Conservation (phyloP, 2,888 invertebrate species). For the Megastigmus dorsalis region DNA sequence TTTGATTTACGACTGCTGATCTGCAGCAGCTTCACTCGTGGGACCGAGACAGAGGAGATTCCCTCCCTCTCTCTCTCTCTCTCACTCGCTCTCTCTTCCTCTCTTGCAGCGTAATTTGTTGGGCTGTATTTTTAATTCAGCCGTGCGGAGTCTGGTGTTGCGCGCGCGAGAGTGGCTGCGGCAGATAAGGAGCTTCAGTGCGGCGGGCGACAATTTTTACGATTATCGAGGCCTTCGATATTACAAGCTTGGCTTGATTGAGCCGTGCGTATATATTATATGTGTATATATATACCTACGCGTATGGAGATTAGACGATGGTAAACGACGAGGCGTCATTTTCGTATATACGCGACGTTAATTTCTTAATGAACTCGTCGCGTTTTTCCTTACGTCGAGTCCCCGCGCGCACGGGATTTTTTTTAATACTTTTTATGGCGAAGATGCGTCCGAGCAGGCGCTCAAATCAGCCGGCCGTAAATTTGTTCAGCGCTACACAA, state of each 20-base stretch:
- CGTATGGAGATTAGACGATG: slow-evolving; percentile 1
- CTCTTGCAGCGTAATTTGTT: slow-evolving; percentile 14
- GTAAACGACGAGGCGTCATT: neutral
- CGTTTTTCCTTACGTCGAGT: too few species aligned
- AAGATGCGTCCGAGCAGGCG: too few species aligned
- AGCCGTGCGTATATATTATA: too few species aligned
- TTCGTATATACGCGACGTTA: neutral
- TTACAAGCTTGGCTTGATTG: slow-evolving; percentile 17
- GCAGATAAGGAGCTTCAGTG: slow-evolving; percentile 1
- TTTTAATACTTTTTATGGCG: neutral
- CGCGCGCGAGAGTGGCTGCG: neutral
- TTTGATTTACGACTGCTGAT: slow-evolving; percentile 62
- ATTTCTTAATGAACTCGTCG: neutral
- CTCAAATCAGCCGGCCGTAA: too few species aligned
- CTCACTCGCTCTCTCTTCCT: too few species aligned
- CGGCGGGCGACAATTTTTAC: slow-evolving; percentile 1
- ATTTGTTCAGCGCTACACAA: too few species aligned
- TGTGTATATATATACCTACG: too few species aligned
- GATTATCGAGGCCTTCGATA: neutral
- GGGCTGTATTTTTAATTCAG: neutral
- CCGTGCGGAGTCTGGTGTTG: neutral
- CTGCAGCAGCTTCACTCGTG: slow-evolving; percentile 28
- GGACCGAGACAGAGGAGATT: too few species aligned
- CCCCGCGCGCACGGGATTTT: too few species aligned
- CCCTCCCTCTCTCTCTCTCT: too few species aligned